phyloP scores from a whole-genome alignment of 2,113 vertebrate species.

The Tetrax tetrax region DNA sequence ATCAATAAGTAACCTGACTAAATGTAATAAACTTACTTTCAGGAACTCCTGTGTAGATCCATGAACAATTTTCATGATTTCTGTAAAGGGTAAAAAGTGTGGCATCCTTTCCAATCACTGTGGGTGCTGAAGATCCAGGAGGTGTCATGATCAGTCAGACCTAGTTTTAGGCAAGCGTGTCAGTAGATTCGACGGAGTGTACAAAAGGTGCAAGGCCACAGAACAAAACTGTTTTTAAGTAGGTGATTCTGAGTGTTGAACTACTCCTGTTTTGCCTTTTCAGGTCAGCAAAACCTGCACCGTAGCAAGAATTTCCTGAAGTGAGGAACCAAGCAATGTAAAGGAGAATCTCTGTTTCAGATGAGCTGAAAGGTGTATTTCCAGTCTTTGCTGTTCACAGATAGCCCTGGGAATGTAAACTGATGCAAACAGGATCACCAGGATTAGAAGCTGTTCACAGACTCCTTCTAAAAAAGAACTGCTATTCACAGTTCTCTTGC shows the following conservation, averaged over 20 bases:
- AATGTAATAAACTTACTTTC: not conserved
- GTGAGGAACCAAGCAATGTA: not conserved
- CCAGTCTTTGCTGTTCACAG: constrained; percentile 2
- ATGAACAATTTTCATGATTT: not conserved
- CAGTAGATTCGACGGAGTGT: not conserved
- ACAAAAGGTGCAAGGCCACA: not conserved
- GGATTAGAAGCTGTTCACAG: constrained; percentile 31
- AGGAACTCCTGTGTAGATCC: not conserved
- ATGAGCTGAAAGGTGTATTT: constrained; percentile 11
- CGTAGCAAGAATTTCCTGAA: not conserved
- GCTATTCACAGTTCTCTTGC: constrained; percentile 23
- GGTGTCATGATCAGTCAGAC: not conserved
- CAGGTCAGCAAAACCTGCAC: not conserved
- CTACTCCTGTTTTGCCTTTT: not conserved
- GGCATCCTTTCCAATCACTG: not conserved
- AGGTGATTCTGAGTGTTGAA: not conserved
- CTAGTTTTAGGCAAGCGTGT: not conserved
- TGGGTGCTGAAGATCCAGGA: not conserved
- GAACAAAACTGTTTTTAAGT: not conserved
- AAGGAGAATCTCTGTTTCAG: not conserved
- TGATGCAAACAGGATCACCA: constrained; percentile 32
- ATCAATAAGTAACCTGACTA: not conserved
- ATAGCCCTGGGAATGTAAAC: constrained; percentile 17
- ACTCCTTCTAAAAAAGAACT: constrained; percentile 5
- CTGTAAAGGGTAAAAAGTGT: not conserved